Percentiles rank a stretch among this genome's conserved stretches.
Evolutionary conservation across 2,113 vertebrate species (phyloP).

Genomic region (Oryzias celebensis): DNA sequence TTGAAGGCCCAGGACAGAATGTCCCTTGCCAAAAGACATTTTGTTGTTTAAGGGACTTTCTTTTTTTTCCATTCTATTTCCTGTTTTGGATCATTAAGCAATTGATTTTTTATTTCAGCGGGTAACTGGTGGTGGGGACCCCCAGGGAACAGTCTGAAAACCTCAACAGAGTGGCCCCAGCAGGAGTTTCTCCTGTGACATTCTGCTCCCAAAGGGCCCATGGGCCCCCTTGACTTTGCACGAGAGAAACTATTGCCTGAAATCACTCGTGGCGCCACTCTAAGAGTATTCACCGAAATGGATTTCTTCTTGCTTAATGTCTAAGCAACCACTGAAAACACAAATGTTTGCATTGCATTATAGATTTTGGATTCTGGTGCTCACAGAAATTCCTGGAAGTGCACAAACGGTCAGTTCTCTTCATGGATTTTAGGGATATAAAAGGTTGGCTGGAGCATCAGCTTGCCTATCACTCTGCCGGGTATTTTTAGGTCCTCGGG

Average conservation of each 20-base stretch:
- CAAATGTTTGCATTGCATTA: conserved; percentile 37
- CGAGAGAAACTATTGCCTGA: conserved; percentile 59
- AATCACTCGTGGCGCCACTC: conserved; percentile 61
- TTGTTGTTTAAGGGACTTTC: conserved; percentile 79
- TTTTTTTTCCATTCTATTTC: conserved; percentile 80
- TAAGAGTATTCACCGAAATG: conserved; percentile 35
- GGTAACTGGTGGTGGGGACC: conserved; percentile 76
- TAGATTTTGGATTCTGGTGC: conserved; percentile 33
- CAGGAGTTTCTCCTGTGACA: conserved; percentile 78
- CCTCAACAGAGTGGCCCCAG: conserved; percentile 73
- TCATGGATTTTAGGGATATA: conserved; percentile 55
- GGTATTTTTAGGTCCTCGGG: conserved; percentile 56
- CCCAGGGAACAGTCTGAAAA: conserved; percentile 70
- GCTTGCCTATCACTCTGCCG: conserved; percentile 42
- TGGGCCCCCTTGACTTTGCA: conserved; percentile 57
- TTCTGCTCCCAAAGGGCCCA: conserved; percentile 65
- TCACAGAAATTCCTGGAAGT: conserved; percentile 37
- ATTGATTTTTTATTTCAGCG: conserved; percentile 82
- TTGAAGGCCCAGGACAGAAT: conserved; percentile 69
- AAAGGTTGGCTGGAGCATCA: conserved; percentile 52
- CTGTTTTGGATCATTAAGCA: conserved; percentile 83
- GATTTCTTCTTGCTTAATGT: conserved; percentile 45
- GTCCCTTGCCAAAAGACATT: conserved; percentile 79
- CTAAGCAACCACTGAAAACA: conserved; percentile 36
- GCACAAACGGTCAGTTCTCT: conserved; percentile 50